Conservation (phyloP, 92 coral and sea anemone genomes). For the Epizoanthus rinbou region DNA sequence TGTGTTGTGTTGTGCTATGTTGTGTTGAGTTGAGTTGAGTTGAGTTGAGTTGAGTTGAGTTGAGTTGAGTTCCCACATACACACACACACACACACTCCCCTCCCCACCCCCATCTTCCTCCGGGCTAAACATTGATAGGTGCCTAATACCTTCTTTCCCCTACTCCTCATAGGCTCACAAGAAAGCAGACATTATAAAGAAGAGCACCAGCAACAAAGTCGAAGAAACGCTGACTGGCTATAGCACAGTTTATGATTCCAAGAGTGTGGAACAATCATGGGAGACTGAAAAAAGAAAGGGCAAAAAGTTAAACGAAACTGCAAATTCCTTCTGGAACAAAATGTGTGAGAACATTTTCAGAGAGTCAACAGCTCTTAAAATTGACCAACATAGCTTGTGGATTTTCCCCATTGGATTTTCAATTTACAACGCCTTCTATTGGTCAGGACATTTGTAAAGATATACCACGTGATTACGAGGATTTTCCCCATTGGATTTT, state of each 20-base stretch:
- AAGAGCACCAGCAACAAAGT: not conserved
- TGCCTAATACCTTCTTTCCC: not conserved
- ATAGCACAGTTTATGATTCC: not conserved
- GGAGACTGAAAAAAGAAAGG: not conserved
- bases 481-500: no score
- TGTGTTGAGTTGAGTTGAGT: no score
- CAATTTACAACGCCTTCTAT: slow-evolving; percentile 58
- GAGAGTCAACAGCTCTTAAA: slow-evolving; percentile 41
- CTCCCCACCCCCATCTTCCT: no score
- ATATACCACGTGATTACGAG: no score
- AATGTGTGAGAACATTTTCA: not conserved
- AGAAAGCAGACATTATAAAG: not conserved
- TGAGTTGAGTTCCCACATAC: no score
- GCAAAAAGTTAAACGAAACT: slow-evolving; percentile 18
- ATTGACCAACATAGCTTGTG: slow-evolving; percentile 68
- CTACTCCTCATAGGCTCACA: slow-evolving; percentile 8
- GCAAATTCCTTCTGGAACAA: not conserved
- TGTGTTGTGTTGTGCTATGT: no score
- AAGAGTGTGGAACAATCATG: not conserved
- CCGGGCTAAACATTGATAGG: no score
- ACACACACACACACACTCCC: no score
- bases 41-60: no score
- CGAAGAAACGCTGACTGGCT: not conserved
- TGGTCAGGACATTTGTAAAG: slow-evolving; percentile 43
- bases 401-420: slow-evolving; percentile 66